Evolutionary conservation across 2,113 vertebrate species (phyloP), one percentile per base, ranked within the genome.

Genomic region (Neolamprologus ventralis): DNA sequence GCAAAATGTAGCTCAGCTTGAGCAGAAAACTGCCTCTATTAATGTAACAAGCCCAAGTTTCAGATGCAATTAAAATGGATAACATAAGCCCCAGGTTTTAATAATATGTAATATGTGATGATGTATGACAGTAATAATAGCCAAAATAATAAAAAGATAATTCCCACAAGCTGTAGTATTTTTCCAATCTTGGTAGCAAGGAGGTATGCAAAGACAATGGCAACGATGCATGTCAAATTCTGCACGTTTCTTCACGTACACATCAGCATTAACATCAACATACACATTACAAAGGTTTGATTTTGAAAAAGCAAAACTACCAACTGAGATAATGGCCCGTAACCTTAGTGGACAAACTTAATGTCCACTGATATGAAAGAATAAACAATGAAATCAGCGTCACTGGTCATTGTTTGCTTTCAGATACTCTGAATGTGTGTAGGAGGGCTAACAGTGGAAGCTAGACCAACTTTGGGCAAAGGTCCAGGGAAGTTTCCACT

Each of bases 401-500:
- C 11, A 49, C 68, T 82, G 65, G 63, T 71, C 58, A 53, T 53
- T 88, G 80, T 86, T 93, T 79, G 49, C 54, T 84, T 17, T 31
- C 28, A 87, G 86, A 45, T 49, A 82, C 4, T 60, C 57, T 80
- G 40, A 51, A 23, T 42, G 40, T 21, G 71, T 84, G 45, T 17
- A 35, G 28, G 28, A 9, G 71, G 65, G 71, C 79, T 81, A 19
- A 35, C 75, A 78, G 68, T n/a, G 55, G 75, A 53, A 54, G 85
- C 79, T 81, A 80, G 82, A 51, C 33, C 75, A 60, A 63, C 80
- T 83, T 14, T 49, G 57, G 93, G 93, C 86, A n/a, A 83, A 78
- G 85, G 87, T 89, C 89, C 90, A 92, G 89, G 78, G 65, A 90
- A 83, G 89, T 92, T 95, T 95, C 94, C 94, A 94, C 91, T 92